Conservation (phyloP, 2,113 vertebrate genomes). For the Hippocampus barbouri region DNA sequence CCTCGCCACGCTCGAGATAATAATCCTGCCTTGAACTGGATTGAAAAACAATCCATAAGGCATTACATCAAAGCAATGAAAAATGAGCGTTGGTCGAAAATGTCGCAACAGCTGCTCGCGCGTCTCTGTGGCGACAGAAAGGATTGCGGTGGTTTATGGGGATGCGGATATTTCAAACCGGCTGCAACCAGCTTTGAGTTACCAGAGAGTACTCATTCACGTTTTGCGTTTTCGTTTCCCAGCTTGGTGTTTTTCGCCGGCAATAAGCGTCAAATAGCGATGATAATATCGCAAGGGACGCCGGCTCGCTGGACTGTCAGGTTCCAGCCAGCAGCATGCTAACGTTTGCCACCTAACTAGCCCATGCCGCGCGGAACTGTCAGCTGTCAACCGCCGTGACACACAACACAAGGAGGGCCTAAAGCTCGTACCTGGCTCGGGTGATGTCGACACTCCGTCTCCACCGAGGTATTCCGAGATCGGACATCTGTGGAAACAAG, state of each 20-base stretch:
- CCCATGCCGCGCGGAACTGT: background rate
- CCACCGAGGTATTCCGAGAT: too few species aligned
- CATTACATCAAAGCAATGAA: background rate
- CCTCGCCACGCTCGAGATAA: background rate
- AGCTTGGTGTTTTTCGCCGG: background rate
- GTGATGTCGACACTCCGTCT: background rate
- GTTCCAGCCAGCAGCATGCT: background rate
- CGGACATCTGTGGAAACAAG: background rate
- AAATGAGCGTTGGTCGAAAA: background rate
- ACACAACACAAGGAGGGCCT: background rate
- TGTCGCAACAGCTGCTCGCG: background rate
- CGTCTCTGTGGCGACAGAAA: background rate
- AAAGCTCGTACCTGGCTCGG: background rate
- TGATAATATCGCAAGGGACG: background rate
- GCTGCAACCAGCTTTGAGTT: background rate
- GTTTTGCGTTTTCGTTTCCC: background rate
- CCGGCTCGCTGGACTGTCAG: background rate
- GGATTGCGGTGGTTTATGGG: conserved; percentile 12
- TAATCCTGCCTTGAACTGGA: background rate
- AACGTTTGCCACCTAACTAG: background rate
- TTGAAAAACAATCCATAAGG: background rate
- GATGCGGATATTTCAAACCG: conserved; percentile 9
- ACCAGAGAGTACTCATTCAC: background rate
- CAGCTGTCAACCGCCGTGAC: background rate
- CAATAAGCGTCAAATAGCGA: background rate